Conservation (phyloP, 2,888 invertebrate species). For the Leptopilina syphax region DNA sequence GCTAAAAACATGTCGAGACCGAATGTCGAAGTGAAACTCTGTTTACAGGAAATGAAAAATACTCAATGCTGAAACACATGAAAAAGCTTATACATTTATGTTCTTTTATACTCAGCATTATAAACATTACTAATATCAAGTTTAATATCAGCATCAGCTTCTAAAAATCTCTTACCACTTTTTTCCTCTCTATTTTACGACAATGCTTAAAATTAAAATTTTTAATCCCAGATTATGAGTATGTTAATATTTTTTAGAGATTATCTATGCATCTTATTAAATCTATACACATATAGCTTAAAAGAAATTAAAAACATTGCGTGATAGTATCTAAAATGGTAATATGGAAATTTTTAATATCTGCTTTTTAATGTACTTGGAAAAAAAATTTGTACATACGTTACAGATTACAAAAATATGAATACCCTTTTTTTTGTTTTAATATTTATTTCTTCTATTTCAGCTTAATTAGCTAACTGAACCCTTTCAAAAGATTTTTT, state of each 20-base stretch:
- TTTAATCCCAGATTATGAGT: neutral
- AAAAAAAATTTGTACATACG: neutral
- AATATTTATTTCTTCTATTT: too few species aligned
- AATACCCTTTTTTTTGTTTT: too few species aligned
- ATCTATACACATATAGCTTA: neutral
- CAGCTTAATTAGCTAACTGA: too few species aligned
- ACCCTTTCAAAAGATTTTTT: too few species aligned
- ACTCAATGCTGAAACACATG: neutral
- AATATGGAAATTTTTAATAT: conserved; percentile 9
- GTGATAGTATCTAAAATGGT: neutral
- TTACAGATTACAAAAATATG: neutral
- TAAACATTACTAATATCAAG: neutral
- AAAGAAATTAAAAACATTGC: neutral
- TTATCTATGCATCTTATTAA: neutral
- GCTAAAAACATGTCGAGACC: neutral
- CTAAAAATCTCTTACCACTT: neutral
- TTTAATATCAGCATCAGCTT: neutral
- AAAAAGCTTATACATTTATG: neutral
- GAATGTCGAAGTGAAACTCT: neutral
- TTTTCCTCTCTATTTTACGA: neutral
- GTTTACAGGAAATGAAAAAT: conserved; percentile 8
- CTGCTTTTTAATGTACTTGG: neutral
- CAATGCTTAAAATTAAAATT: neutral
- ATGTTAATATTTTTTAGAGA: neutral
- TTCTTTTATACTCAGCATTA: neutral